Conservation (phyloP, 2,888 invertebrate genomes). For the Cinara cedri region DNA sequence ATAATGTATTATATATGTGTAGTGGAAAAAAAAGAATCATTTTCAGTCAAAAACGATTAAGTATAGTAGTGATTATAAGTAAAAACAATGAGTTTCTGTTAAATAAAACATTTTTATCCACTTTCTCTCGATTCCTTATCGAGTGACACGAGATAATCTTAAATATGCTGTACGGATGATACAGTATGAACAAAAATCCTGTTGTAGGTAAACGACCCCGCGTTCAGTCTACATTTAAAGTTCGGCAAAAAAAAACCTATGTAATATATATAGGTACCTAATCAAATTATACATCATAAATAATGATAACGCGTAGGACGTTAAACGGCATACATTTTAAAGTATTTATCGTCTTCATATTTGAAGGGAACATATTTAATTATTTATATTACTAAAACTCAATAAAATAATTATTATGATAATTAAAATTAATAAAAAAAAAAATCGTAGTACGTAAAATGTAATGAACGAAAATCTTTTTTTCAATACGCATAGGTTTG, state of each 20-base stretch:
- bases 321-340: too few relatives aligned
- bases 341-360: too few relatives aligned
- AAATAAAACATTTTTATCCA: constrained; percentile 35
- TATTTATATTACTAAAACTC: not conserved
- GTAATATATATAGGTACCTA: too few relatives aligned
- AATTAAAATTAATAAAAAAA: too few relatives aligned
- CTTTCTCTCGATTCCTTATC: constrained; percentile 54
- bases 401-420: constrained; percentile 1
- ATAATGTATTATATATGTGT: not conserved
- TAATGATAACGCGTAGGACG: too few relatives aligned
- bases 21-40: not conserved
- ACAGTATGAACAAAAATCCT: constrained; percentile 24
- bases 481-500: not conserved
- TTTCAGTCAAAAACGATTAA: constrained; percentile 23
- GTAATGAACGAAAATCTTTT: too few relatives aligned
- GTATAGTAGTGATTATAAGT: constrained; percentile 6
- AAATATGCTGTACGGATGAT: constrained; percentile 48
- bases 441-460: too few relatives aligned
- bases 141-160: constrained; percentile 25
- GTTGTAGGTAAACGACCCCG: constrained; percentile 51
- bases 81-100: constrained; percentile 34
- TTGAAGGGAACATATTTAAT: not conserved
- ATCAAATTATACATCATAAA: not conserved
- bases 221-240: constrained; percentile 43
- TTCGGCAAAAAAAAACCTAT: constrained; percentile 7